Conservation (phyloP, 92 coral and sea anemone species). For the Bergia puertoricense region DNA sequence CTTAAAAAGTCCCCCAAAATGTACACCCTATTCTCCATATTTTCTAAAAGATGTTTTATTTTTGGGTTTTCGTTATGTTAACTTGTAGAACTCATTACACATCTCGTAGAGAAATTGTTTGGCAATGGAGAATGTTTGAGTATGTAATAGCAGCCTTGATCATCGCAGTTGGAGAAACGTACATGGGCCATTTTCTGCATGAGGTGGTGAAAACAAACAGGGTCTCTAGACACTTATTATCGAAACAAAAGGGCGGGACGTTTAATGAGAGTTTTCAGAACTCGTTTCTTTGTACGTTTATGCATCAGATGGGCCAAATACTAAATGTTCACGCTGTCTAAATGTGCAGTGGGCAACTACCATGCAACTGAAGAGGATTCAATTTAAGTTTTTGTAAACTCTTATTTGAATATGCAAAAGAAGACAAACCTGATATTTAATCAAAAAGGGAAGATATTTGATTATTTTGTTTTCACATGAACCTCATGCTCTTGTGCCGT, state of each 20-base stretch:
- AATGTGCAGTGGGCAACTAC: conserved; percentile 52
- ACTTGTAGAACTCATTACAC: background rate
- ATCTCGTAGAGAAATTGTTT: conserved; percentile 15
- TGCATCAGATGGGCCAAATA: conserved; percentile 67
- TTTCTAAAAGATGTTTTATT: background rate
- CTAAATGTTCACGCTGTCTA: conserved; percentile 63
- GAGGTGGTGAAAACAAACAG: conserved; percentile 66
- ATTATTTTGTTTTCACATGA: conserved; percentile 35
- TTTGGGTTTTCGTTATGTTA: conserved; percentile 15
- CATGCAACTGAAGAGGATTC: conserved; percentile 35
- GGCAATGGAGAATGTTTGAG: background rate
- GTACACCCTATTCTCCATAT: conserved; percentile 53
- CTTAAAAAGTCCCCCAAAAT: conserved; percentile 58
- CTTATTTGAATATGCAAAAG: conserved; percentile 37
- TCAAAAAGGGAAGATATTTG: conserved; percentile 30
- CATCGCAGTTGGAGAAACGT: conserved; percentile 41
- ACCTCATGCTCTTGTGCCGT: conserved; percentile 32
- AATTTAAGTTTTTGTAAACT: conserved; percentile 30
- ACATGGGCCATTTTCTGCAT: conserved; percentile 67
- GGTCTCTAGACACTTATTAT: conserved; percentile 64
- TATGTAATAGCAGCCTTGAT: conserved; percentile 26
- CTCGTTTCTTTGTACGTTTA: conserved; percentile 53
- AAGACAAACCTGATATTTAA: conserved; percentile 28
- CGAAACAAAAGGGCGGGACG: conserved; percentile 67
- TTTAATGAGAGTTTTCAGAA: conserved; percentile 59